Base-by-base conservation (phyloP, 2,113 vertebrate genomes). In the Spea bombifrons region DNA sequence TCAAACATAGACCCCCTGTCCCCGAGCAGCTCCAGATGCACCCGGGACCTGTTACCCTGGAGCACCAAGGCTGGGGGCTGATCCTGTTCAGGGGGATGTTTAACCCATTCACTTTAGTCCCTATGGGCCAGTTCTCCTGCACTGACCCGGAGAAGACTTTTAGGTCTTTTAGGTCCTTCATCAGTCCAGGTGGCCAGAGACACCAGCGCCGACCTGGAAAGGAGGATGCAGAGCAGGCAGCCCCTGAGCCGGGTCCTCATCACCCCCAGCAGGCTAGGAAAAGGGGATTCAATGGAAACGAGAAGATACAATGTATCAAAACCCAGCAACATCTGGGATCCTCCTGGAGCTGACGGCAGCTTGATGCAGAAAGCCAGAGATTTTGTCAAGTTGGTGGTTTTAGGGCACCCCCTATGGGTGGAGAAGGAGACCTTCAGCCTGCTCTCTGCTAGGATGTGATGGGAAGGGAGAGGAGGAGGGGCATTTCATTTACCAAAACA, bases 81-180 rank as follows among this genome's bases (percentile, higher is more conserved):
- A 94, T 84, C 64, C 93, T 90, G 78, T 89, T 91, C 69, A 94
- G 83, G 10, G 94, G 93, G 82, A 95, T 88, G 82, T 88, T 94
- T 64, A 95, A 86, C 17, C 94, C 95, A 76, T 89, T 90, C 80
- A 95, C 93, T 74, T 91, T 88, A 5, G 92, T 92, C 52, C 94
- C 94, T 48, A 90, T 85, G n/a, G 93, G 89, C 0, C 91, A 91
- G 91, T 95, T 95, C 85, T 96, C 95, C 73, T 88, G 90, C 8
- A 96, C 92, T 65, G 94, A 92, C 8, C 94, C 94, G 48, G 88
- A 88, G 82, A 95, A 96, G 17, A 92, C 89, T n/a, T n/a, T n/a
- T n/a, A 5, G 94, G 93, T 47, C 82, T 84, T 74, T 69, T 75
- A 3, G 71, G 68, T 57, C 90, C 90, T 66, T 86, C 85, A 85